Conservation (phyloP, 2,888 invertebrate genomes). For the Neria commutata region DNA sequence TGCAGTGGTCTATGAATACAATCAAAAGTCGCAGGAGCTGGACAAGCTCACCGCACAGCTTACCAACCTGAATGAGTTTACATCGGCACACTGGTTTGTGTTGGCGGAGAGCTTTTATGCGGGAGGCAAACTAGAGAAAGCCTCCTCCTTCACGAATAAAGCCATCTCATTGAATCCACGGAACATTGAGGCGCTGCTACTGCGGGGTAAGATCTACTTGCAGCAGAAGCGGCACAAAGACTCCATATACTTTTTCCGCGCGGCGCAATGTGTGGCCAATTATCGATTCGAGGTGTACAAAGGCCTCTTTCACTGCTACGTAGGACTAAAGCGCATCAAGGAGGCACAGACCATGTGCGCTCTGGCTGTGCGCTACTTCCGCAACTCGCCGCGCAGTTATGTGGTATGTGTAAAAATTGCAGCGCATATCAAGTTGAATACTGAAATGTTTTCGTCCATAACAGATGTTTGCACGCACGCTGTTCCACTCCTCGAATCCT, state of each 20-base stretch:
- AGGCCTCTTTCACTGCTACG: conserved; percentile 77
- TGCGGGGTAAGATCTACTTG: conserved; percentile 66
- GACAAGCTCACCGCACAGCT: conserved; percentile 67
- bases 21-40: conserved; percentile 67
- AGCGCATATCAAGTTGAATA: not conserved
- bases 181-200: conserved; percentile 74
- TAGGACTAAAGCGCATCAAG: conserved; percentile 70
- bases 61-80: conserved; percentile 61
- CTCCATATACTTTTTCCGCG: conserved; percentile 50
- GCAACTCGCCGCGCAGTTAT: conserved; percentile 74
- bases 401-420: conserved; percentile 65
- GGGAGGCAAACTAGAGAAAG: conserved; percentile 67
- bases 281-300: conserved; percentile 72
- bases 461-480: conserved; percentile 77
- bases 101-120: conserved; percentile 74
- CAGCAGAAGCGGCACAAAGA: conserved; percentile 52
- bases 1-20: conserved; percentile 68
- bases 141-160: conserved; percentile 76
- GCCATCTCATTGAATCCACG: conserved; percentile 70
- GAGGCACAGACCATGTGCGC: conserved; percentile 77
- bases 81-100: conserved; percentile 77
- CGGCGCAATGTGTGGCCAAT: conserved; percentile 50
- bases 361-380: conserved; percentile 74
- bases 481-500: conserved; percentile 69
- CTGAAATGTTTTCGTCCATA: not conserved